Percentiles rank a stretch among this genome's conserved stretches.
phyloP scores from a whole-genome alignment of 2,113 vertebrate species.

The Sebastes schlegelii region DNA sequence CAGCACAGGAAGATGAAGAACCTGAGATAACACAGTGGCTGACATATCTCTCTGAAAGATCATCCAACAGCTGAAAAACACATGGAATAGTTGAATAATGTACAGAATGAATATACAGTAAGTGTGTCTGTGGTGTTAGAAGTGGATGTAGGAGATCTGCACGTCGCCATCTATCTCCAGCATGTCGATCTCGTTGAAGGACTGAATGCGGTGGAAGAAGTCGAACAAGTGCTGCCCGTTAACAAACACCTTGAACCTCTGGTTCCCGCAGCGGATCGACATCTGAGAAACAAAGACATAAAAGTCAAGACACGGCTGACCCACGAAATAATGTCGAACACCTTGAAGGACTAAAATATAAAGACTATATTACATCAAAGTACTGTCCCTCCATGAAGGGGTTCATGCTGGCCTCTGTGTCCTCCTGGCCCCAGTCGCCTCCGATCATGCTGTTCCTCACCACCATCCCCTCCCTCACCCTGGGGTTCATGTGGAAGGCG shows the following conservation, averaged over 20 bases:
- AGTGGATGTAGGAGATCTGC: slow-evolving; percentile 87
- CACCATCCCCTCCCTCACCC: slow-evolving; percentile 68
- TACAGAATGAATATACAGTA: not conserved
- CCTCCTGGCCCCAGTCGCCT: slow-evolving; percentile 84
- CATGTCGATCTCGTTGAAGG: slow-evolving; percentile 80
- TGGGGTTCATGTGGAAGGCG: slow-evolving; percentile 86
- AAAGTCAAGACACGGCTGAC: not conserved
- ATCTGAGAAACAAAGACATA: slow-evolving; percentile 71
- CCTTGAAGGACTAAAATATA: not conserved
- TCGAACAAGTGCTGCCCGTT: slow-evolving; percentile 88
- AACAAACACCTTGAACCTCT: slow-evolving; percentile 86
- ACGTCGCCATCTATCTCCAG: slow-evolving; percentile 86
- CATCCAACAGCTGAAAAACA: not conserved
- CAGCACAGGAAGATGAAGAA: not conserved
- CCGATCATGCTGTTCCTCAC: slow-evolving; percentile 84
- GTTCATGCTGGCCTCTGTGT: slow-evolving; percentile 74
- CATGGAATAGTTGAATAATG: not conserved
- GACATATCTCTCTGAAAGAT: not conserved
- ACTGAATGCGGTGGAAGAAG: slow-evolving; percentile 79
- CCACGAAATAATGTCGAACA: not conserved
- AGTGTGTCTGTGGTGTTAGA: slow-evolving; percentile 56
- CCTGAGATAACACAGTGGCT: not conserved
- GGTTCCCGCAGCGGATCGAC: slow-evolving; percentile 85
- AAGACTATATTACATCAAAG: slow-evolving; percentile 83
- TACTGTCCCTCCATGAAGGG: slow-evolving; percentile 86